Evolutionary conservation across 2,797 vertebrate species (phyloP).

Genomic region (Enteromius trimaculatus): DNA sequence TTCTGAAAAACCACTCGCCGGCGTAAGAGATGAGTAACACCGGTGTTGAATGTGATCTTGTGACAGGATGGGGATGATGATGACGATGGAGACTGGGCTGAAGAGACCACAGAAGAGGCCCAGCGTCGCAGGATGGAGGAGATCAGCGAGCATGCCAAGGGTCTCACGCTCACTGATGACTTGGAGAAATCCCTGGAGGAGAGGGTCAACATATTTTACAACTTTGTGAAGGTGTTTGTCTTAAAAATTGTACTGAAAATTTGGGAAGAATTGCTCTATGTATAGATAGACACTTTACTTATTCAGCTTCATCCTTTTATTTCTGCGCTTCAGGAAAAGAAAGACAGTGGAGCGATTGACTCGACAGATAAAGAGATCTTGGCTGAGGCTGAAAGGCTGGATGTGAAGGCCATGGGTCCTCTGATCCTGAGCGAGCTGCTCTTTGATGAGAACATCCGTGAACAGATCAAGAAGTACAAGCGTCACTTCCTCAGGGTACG

Average conservation of each 20-base stretch:
- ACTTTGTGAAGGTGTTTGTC: slow-evolving; percentile 91
- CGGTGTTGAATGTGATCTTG: neutral
- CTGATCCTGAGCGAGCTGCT: slow-evolving; percentile 96
- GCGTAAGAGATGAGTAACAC: neutral
- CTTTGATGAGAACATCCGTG: slow-evolving; percentile 93
- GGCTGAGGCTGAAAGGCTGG: slow-evolving; percentile 94
- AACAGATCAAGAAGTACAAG: slow-evolving; percentile 95
- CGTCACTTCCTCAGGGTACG: slow-evolving; percentile 94
- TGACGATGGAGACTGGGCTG: slow-evolving; percentile 97
- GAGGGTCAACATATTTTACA: slow-evolving; percentile 95
- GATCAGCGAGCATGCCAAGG: slow-evolving; percentile 97
- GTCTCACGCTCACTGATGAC: slow-evolving; percentile 94
- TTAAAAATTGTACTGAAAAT: neutral
- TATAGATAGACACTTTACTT: neutral
- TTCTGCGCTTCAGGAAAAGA: slow-evolving; percentile 84
- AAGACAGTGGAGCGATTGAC: slow-evolving; percentile 89
- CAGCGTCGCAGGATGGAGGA: slow-evolving; percentile 97
- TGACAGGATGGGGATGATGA: slow-evolving; percentile 85
- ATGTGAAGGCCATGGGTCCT: slow-evolving; percentile 94
- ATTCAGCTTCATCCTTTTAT: neutral
- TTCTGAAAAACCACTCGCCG: neutral
- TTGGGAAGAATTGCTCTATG: neutral
- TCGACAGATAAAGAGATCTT: slow-evolving; percentile 92
- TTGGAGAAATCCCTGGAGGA: slow-evolving; percentile 94
- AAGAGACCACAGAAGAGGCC: slow-evolving; percentile 97